These are phyloP conservation scores for Aix galericulata DNA, from an alignment of 2,113 vertebrate genomes.

Conservation along the genomic window DNA sequence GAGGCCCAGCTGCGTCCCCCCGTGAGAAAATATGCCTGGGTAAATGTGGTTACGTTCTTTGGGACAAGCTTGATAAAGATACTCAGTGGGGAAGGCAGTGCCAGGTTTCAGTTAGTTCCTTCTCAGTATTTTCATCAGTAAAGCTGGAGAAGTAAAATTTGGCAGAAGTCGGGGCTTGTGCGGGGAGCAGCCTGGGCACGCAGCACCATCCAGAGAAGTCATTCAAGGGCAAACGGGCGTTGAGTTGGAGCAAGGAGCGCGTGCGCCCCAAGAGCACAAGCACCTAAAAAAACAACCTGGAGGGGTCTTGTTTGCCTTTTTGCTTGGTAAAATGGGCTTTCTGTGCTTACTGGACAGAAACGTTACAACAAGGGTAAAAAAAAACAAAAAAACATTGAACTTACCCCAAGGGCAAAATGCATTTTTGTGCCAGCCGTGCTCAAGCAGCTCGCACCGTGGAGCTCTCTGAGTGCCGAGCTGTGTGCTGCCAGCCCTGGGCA, in stretches of 20 bases:
- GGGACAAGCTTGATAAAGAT: not conserved
- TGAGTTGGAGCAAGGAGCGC: not conserved
- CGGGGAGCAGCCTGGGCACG: not conserved
- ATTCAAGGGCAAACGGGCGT: not conserved
- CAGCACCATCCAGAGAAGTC: not conserved
- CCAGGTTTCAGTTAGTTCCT: not conserved
- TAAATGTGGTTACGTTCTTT: not conserved
- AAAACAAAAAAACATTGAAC: not conserved
- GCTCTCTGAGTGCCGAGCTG: not conserved
- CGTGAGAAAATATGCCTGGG: not conserved
- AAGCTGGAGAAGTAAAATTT: not conserved
- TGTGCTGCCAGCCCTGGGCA: no score
- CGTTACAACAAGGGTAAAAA: not conserved
- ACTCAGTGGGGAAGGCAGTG: not conserved
- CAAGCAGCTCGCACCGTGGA: not conserved
- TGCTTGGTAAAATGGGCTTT: not conserved
- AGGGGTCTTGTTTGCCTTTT: not conserved
- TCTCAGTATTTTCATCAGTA: not conserved
- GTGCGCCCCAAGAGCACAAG: not conserved
- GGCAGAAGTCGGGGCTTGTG: not conserved
- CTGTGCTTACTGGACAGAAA: not conserved
- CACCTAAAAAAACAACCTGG: not conserved
- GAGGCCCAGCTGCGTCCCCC: not conserved
- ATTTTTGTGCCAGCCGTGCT: accelerated
- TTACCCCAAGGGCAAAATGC: accelerated